Conservation (phyloP, 2,113 vertebrate species). For the Ceyx margarethae region DNA sequence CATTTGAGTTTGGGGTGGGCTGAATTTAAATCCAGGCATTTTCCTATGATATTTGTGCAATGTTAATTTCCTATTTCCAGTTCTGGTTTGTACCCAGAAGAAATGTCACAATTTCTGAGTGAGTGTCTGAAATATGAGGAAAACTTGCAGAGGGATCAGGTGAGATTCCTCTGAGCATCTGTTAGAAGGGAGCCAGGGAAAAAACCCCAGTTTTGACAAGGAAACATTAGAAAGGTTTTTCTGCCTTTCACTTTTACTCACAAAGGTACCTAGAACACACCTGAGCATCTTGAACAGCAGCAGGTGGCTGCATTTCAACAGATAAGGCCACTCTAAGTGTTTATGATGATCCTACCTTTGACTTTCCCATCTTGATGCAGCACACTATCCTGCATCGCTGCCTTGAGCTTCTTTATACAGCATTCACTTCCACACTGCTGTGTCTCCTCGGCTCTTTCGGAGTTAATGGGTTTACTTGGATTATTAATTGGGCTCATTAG, state of each 20-base stretch:
- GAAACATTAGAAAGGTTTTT: not conserved
- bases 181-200: not conserved
- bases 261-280: not conserved
- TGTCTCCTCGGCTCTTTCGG: not conserved
- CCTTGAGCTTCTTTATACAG: not conserved
- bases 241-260: not conserved
- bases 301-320: not conserved
- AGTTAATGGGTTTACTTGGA: constrained; percentile 19
- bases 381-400: not conserved
- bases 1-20: not conserved
- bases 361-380: not conserved
- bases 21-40: not conserved
- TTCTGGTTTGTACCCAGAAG: not conserved
- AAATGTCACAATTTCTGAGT: not conserved
- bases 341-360: not conserved
- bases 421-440: not conserved
- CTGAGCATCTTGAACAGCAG: accelerated
- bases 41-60: too few relatives aligned
- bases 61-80: not conserved
- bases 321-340: not conserved
- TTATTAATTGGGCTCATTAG: constrained; percentile 54
- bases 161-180: not conserved
- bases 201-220: not conserved
- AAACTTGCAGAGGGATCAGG: not conserved
- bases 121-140: not conserved